Evolutionary conservation across 2,888 invertebrate species (phyloP).

Genomic region (Anarsia innoxiella): DNA sequence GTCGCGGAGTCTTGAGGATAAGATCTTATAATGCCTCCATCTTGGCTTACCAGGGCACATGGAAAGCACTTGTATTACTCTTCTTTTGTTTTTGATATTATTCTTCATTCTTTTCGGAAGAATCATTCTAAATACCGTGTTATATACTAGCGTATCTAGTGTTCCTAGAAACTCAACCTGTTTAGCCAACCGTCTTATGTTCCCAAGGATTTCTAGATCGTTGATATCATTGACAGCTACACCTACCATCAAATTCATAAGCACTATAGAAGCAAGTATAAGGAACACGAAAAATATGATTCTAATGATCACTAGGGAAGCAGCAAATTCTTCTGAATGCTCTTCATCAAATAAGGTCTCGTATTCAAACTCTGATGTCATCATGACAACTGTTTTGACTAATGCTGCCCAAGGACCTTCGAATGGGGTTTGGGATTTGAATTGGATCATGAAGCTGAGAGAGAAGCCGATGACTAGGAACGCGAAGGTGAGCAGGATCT

Average conservation of each 20-base stretch:
- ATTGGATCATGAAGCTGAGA: conserved; percentile 74
- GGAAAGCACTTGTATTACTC: conserved; percentile 40
- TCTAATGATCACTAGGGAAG: conserved; percentile 58
- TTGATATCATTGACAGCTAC: conserved; percentile 77
- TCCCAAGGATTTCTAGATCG: conserved; percentile 72
- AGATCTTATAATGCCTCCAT: conserved; percentile 37
- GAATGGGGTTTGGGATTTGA: conserved; percentile 65
- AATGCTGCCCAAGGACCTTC: conserved; percentile 68
- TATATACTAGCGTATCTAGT: conserved; percentile 68
- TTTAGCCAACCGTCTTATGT: conserved; percentile 69
- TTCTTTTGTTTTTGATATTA: conserved; percentile 51
- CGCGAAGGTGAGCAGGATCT: conserved; percentile 66
- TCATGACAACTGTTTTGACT: conserved; percentile 76
- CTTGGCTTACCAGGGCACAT: conserved; percentile 59
- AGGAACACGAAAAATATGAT: conserved; percentile 71
- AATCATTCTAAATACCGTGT: conserved; percentile 48
- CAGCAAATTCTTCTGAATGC: conserved; percentile 49
- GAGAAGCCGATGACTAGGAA: conserved; percentile 74
- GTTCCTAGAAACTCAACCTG: conserved; percentile 73
- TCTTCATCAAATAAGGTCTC: conserved; percentile 59
- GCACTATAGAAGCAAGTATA: conserved; percentile 71
- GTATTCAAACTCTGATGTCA: conserved; percentile 77
- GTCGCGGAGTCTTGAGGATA: conserved; percentile 55
- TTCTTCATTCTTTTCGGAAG: conserved; percentile 46
- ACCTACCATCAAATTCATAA: conserved; percentile 77